Base-by-base conservation (phyloP, 2,888 invertebrate genomes). In the Toxonevra muliebris region DNA sequence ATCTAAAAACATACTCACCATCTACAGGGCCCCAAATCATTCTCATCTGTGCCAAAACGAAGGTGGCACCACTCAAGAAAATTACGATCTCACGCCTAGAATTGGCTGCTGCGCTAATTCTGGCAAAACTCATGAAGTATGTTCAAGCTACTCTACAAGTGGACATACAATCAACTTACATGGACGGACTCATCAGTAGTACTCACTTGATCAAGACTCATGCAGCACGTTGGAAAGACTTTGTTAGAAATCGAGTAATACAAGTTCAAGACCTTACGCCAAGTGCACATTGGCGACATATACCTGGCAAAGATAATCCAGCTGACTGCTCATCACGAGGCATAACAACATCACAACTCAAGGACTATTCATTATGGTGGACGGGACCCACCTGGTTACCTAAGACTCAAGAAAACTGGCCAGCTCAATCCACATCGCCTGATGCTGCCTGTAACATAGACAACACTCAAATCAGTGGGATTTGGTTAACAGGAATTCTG, bases 281-380 rank as follows among this genome's bases (percentile, higher is more conserved):
- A 9, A 58, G 10, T 42, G 45, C 15, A 15, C 43, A 57, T 11
- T 66, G 61, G 66, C 13, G 41, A 20, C 30, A 61, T 15, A 52
- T 66, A n/a, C 13, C 59, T 41, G 50, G 70, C 40, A 66, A 17
- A 10, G 15, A 13, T 12, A 64, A 65, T 19, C 67, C 67, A 15
- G 53, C 60, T 4, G 68, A 68, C 48, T 65, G 54, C 42, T 58
- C 62, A 20, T 63, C 62, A 20, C 45, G 69, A n/a, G 71, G 68
- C n/a, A 9, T 57, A 58, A 2, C 57, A 41, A 17, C 65, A 45
- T 48, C 67, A 58, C 42, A 68, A 15, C 59, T 71, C 19, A 48
- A 43, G 7, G 48, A 69, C 15, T 61, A 69, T 41, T 13, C 68
- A 0, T 42, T 63, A 15, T 66, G 60, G 68, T 68, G 68, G 66